Evolutionary conservation across 2,113 vertebrate genomes (phyloP).

Genomic region (Etheostoma spectabile): DNA sequence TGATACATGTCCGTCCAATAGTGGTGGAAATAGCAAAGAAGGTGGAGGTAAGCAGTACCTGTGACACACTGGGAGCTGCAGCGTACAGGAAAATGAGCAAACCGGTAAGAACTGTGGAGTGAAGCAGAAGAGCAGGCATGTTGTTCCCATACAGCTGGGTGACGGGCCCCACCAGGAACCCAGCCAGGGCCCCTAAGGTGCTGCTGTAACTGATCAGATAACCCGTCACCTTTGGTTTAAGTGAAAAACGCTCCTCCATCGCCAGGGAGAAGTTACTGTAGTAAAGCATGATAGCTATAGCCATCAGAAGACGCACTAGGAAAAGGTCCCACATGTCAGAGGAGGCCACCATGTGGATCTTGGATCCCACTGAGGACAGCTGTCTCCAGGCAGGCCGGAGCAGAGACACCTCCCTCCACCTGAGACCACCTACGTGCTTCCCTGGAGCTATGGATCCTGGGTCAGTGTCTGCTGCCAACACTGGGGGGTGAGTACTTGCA

Average conservation of each 20-base stretch:
- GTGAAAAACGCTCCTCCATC: conserved; percentile 93
- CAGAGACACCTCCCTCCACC: conserved; percentile 62
- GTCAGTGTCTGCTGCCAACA: neutral
- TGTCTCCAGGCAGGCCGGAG: conserved; percentile 81
- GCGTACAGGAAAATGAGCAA: conserved; percentile 87
- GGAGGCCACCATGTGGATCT: conserved; percentile 84
- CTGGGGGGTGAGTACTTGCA: conserved; percentile 22
- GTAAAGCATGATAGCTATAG: conserved; percentile 91
- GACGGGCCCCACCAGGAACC: conserved; percentile 90
- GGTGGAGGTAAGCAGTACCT: conserved; percentile 88
- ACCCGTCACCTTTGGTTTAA: conserved; percentile 89
- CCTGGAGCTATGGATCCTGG: neutral
- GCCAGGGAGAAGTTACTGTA: conserved; percentile 95
- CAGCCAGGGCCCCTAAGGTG: conserved; percentile 89
- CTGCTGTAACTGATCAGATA: conserved; percentile 95
- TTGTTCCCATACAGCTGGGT: conserved; percentile 87
- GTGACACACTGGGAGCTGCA: conserved; percentile 78
- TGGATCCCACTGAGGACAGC: conserved; percentile 81
- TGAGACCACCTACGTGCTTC: conserved; percentile 3
- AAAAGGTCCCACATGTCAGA: conserved; percentile 94
- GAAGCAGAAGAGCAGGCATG: conserved; percentile 87
- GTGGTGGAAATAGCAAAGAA: conserved; percentile 93
- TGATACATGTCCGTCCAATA: conserved; percentile 91
- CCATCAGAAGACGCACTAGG: conserved; percentile 92
- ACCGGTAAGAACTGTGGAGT: conserved; percentile 89